phyloP scores from a whole-genome alignment of 2,888 invertebrate genomes.

The Drosophila sordidula region DNA sequence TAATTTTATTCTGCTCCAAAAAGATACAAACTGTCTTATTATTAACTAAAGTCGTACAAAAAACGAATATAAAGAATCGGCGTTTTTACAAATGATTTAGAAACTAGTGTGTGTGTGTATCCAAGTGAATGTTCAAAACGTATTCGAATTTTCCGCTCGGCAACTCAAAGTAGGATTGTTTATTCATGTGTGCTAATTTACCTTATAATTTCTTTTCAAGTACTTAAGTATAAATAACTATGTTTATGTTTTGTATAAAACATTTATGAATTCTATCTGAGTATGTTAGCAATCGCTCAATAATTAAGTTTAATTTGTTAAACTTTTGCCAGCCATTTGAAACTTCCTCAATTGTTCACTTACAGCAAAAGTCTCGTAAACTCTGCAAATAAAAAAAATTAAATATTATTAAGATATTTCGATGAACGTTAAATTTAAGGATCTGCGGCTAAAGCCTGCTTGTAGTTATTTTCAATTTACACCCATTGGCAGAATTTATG shows the following conservation, averaged over 20 bases:
- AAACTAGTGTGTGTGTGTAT: constrained; percentile 57
- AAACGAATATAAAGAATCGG: constrained; percentile 42
- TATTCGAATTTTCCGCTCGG: constrained; percentile 10
- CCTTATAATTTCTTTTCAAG: constrained; percentile 23
- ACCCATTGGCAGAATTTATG: background rate
- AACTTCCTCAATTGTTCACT: constrained; percentile 45
- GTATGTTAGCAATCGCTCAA: constrained; percentile 73
- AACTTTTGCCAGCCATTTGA: constrained; percentile 33
- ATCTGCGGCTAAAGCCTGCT: too few species aligned
- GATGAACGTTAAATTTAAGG: background rate
- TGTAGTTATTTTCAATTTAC: background rate
- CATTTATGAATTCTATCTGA: constrained; percentile 67
- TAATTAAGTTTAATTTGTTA: constrained; percentile 42
- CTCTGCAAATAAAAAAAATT: constrained; percentile 65
- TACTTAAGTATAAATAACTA: constrained; percentile 37
- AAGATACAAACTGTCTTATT: constrained; percentile 18
- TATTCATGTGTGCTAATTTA: constrained; percentile 34
- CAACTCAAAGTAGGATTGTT: constrained; percentile 42
- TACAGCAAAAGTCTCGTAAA: constrained; percentile 84
- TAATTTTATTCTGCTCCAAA: constrained; percentile 24
- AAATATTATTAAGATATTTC: background rate
- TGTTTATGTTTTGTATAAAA: constrained; percentile 55
- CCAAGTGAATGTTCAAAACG: constrained; percentile 2
- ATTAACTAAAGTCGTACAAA: constrained; percentile 49
- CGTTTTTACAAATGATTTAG: constrained; percentile 62